Base-by-base conservation (phyloP, 2,113 vertebrate species). In the Phainopepla nitens region DNA sequence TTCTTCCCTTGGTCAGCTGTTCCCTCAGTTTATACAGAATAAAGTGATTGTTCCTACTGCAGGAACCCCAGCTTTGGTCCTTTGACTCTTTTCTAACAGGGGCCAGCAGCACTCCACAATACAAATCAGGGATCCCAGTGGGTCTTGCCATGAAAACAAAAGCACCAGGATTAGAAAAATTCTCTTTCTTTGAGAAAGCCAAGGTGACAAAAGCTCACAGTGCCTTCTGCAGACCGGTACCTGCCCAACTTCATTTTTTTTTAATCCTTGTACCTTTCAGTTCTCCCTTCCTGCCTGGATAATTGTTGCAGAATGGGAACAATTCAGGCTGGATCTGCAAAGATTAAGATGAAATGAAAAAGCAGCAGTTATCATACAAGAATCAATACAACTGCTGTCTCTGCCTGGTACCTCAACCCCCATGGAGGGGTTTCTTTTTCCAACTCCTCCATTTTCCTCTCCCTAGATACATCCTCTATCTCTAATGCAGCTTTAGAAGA, bases 321-420 rank as follows among this genome's bases (percentile, higher is more conserved):
- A 96, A 58, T 53, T 81, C 64, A 45, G 50, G 60, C 66, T 90
- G 78, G 89, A 92, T 78, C 68, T 58, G 53, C 57, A 87, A 66
- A 93, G 51, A 91, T 72, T 73, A 93, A 94, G 86, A 49, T 36
- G 70, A 95, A 94, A 94, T 85, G 51, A 85, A 96, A 92, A 88
- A 33, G 81, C 60, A 76, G 64, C 3, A 7, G 29, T 82, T 89
- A 62, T 56, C 6, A 0, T 6, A 78, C 6, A 17, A 89, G 78
- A 93, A 93, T 73, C 51, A 92, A 62, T 42, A 36, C 60, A 91
- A 69, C 84, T 72, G 65, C 51, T 42, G 10, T 29, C 53, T 91
- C 61, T 87, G 21, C 62, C 77, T 79, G 54, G 36, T 28, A 84
- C 47, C 23, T 71, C 70, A 65, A 24, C 3, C 2, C 17, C 28